Conservation (phyloP, 2,888 invertebrate genomes). For the Sesia apiformis region DNA sequence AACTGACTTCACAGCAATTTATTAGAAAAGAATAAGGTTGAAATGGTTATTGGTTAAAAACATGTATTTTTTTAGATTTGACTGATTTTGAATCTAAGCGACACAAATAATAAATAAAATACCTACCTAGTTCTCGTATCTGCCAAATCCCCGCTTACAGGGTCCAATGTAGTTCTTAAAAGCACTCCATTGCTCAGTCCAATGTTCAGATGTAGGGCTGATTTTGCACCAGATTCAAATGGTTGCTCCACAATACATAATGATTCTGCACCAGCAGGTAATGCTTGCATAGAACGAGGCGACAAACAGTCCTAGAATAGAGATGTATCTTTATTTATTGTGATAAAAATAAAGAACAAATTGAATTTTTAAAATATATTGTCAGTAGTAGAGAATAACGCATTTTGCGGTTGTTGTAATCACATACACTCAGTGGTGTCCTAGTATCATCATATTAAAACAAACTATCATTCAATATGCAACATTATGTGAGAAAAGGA, state of each 20-base stretch:
- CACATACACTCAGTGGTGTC: constrained; percentile 69
- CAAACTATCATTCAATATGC: no score
- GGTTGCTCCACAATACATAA: constrained; percentile 94
- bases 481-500: no score
- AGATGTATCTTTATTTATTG: constrained; percentile 5
- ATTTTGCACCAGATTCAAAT: constrained; percentile 79
- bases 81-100: no score
- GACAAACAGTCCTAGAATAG: constrained; percentile 88
- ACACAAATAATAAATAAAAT: no score
- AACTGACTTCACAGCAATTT: no score
- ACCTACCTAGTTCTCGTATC: constrained; percentile 92
- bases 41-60: no score
- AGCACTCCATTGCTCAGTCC: constrained; percentile 97
- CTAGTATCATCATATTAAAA: constrained; percentile 59
- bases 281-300: constrained; percentile 95
- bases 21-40: no score
- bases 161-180: constrained; percentile 93
- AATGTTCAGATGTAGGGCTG: constrained; percentile 93
- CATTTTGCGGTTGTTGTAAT: constrained; percentile 67
- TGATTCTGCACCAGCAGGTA: constrained; percentile 97
- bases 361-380: not conserved
- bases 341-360: constrained; percentile 9
- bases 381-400: constrained; percentile 66
- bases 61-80: no score
- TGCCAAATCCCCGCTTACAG: constrained; percentile 95